A percentile compares a stretch with the other conserved stretches of the same genome.
phyloP scores from a whole-genome alignment of 2,888 invertebrate species.

The Phaedon cochleariae region DNA sequence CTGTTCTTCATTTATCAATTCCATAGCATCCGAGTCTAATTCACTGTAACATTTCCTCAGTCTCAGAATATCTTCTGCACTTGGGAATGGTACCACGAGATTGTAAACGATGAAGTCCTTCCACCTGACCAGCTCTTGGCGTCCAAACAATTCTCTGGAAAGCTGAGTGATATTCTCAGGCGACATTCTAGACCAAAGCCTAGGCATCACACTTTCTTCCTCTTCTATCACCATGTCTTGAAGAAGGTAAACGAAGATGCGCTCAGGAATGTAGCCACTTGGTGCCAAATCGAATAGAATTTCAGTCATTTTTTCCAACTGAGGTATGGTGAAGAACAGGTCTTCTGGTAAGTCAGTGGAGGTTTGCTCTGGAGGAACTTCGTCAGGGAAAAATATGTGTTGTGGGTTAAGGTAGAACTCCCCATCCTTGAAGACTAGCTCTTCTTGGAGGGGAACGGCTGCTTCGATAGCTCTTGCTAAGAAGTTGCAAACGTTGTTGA shows the following conservation, averaged over 20 bases:
- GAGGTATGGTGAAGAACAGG: conserved; percentile 51
- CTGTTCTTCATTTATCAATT: conserved; percentile 57
- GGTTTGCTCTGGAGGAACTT: conserved; percentile 8
- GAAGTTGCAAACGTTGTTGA: conserved; percentile 54
- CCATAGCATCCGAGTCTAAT: conserved; percentile 60
- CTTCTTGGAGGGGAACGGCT: conserved; percentile 59
- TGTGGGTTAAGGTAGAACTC: conserved; percentile 58
- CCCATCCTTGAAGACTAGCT: conserved; percentile 60
- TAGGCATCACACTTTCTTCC: conserved; percentile 52
- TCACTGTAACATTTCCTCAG: conserved; percentile 64
- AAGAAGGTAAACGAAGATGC: conserved; percentile 59
- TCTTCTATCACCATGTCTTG: conserved; percentile 59
- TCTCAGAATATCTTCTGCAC: conserved; percentile 65
- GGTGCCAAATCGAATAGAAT: conserved; percentile 60
- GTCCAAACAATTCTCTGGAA: conserved; percentile 65
- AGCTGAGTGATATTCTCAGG: conserved; percentile 47
- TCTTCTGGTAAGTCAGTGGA: conserved; percentile 26
- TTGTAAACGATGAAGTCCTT: conserved; percentile 72
- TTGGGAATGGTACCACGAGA: conserved; percentile 67
- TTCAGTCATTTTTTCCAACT: conserved; percentile 52
- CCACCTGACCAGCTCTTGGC: conserved; percentile 70
- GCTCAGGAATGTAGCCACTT: conserved; percentile 57
- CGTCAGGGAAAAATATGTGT: conserved; percentile 50
- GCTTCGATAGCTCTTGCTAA: conserved; percentile 61
- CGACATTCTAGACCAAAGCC: conserved; percentile 57